phyloP scores from a whole-genome alignment of 2,888 invertebrate genomes.

The Unio pictorum region DNA sequence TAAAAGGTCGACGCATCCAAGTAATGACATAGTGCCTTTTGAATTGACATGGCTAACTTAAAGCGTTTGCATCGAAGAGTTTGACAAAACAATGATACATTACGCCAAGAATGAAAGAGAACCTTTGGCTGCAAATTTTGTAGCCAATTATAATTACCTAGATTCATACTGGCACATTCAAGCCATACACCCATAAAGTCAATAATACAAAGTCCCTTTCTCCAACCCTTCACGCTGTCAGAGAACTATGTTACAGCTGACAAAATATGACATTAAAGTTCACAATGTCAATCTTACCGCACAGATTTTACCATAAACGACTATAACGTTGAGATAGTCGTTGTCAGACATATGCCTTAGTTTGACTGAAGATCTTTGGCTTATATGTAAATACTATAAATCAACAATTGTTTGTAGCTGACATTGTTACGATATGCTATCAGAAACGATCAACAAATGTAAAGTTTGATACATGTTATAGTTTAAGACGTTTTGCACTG shows the following conservation, averaged over 20 bases:
- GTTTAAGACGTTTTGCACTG: no score
- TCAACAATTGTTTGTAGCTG: no score
- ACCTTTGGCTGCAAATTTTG: conserved; percentile 36
- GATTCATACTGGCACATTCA: conserved; percentile 27
- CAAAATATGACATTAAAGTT: conserved; percentile 13
- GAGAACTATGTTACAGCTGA: conserved; percentile 17
- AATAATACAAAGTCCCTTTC: conserved; percentile 17
- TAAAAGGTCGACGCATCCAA: conserved; percentile 36
- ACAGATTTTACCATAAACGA: no score
- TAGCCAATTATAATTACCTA: conserved; percentile 37
- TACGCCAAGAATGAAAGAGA: conserved; percentile 48
- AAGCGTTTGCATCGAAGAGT: conserved; percentile 45
- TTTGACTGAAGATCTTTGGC: no score
- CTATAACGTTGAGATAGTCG: no score
- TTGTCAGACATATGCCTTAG: no score
- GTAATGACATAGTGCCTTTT: conserved; percentile 37
- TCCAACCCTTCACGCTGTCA: conserved; percentile 16
- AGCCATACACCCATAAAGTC: conserved; percentile 44
- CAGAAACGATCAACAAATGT: no score
- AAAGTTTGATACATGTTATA: no score
- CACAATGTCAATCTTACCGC: no score
- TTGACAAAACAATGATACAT: conserved; percentile 34
- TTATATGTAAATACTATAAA: no score
- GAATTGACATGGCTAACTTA: conserved; percentile 37
- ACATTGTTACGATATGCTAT: no score